A percentile compares a stretch with the other conserved stretches of the same genome.
Conservation (phyloP, 2,113 vertebrate genomes). For the Oncorhynchus masou region DNA sequence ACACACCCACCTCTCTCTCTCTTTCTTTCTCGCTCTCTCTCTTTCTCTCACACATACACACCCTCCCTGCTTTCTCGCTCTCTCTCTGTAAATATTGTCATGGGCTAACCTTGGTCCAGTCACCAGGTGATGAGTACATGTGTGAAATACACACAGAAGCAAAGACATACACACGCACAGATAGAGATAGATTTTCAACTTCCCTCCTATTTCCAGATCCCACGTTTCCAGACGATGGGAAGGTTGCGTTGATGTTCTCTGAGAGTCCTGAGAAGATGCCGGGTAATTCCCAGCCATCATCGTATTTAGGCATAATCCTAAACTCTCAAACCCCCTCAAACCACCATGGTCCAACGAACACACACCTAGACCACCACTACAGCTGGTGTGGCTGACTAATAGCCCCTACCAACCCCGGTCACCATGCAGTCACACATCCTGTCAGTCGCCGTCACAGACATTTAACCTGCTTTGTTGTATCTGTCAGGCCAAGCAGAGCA, state of each 20-base stretch:
- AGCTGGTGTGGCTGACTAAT: background rate
- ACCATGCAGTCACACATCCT: background rate
- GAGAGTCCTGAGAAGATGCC: slow-evolving; percentile 80
- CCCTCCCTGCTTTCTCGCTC: too few species aligned
- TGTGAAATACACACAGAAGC: slow-evolving; percentile 34
- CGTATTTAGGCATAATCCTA: background rate
- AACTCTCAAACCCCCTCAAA: background rate
- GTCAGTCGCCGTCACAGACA: too few species aligned
- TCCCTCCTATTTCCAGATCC: slow-evolving; percentile 72
- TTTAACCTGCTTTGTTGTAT: too few species aligned
- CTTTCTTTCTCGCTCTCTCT: background rate
- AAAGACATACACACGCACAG: background rate
- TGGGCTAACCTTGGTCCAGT: slow-evolving; percentile 32
- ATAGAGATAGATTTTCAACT: background rate
- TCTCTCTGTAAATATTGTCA: slow-evolving; percentile 21
- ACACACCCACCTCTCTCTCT: background rate
- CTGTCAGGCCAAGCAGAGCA: too few species aligned
- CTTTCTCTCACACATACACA: too few species aligned
- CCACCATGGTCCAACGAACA: background rate
- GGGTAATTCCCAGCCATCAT: slow-evolving; percentile 61
- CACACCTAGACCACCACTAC: background rate
- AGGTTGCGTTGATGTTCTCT: slow-evolving; percentile 88
- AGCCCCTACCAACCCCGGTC: background rate
- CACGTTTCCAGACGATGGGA: slow-evolving; percentile 83
- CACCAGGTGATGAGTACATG: slow-evolving; percentile 25